Conservation (phyloP, 2,797 vertebrate species). For the Chromobotia macracanthus region DNA sequence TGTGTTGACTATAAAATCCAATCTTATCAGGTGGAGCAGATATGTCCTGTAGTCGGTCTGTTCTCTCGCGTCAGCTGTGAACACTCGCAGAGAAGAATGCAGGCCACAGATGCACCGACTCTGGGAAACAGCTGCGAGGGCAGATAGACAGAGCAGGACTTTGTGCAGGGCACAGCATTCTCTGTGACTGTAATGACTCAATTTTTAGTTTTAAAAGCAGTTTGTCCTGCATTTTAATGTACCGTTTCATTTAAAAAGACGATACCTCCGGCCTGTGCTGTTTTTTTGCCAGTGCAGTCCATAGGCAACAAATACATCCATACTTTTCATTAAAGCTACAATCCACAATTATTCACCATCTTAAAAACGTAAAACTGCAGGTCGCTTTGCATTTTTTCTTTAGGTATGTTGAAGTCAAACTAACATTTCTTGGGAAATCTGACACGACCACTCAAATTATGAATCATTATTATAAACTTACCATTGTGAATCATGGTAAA, state of each 20-base stretch:
- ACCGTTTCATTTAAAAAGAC: neutral
- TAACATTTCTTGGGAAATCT: no score
- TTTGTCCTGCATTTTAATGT: neutral
- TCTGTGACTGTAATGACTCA: neutral
- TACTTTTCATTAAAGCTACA: neutral
- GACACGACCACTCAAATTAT: no score
- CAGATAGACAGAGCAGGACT: slow-evolving; percentile 9
- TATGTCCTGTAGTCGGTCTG: neutral
- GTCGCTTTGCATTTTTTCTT: no score
- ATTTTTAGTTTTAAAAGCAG: neutral
- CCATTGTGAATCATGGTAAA: no score
- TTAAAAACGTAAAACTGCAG: neutral
- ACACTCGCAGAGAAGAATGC: neutral
- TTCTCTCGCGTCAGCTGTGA: slow-evolving; percentile 17
- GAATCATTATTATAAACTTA: no score
- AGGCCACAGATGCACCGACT: slow-evolving; percentile 16
- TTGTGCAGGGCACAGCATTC: neutral
- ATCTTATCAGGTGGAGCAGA: neutral
- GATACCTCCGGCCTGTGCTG: no score
- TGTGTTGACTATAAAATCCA: neutral
- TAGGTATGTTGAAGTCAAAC: no score
- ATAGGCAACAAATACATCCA: neutral
- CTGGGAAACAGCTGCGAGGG: slow-evolving; percentile 36
- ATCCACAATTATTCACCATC: no score
- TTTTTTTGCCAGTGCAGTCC: neutral